These are phyloP conservation scores for Murina feae DNA, from an alignment of 2,113 vertebrate genomes.

Conservation along the genomic window DNA sequence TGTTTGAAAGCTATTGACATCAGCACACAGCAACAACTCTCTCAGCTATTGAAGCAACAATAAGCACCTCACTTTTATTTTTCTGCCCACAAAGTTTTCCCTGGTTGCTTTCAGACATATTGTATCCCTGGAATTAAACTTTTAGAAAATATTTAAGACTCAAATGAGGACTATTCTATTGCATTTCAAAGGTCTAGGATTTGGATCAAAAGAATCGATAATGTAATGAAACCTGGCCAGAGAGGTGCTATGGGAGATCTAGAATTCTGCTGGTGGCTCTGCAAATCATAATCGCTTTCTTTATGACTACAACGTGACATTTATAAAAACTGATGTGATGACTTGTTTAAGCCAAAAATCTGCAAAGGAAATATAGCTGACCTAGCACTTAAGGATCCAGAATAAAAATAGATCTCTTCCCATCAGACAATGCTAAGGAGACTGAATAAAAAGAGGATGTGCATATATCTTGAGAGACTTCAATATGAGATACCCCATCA, in stretches of 20 bases:
- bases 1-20: not conserved
- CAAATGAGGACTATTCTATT: too few species aligned
- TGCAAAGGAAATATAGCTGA: not conserved
- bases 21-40: too few species aligned
- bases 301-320: too few species aligned
- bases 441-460: too few species aligned
- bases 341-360: not conserved
- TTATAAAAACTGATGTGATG: not conserved
- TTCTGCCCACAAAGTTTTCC: not conserved
- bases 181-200: not conserved
- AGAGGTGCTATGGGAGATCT: fast-evolving
- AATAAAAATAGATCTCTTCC: not conserved
- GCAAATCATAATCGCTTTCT: too few species aligned
- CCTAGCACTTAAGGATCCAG: not conserved
- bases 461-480: not conserved
- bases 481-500: too few species aligned
- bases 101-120: not conserved
- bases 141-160: not conserved
- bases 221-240: not conserved
- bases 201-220: fast-evolving
- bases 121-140: not conserved
- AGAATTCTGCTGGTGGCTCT: not conserved
- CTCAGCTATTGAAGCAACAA: fast-evolving
- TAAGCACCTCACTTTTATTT: fast-evolving
- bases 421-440: not conserved